phyloP scores from a whole-genome alignment of 2,113 vertebrate genomes.

The Meles meles region DNA sequence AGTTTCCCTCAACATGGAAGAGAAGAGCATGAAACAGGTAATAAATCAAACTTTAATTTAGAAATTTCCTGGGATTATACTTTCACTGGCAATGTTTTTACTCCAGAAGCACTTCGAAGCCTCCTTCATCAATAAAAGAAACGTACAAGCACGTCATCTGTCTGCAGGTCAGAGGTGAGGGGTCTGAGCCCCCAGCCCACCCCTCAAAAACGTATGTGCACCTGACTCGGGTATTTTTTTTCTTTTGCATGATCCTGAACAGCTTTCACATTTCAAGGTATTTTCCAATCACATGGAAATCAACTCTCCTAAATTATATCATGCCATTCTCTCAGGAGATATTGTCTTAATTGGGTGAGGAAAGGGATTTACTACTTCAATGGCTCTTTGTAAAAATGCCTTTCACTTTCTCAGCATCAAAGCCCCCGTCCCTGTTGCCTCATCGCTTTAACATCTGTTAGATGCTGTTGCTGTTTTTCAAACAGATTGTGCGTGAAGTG shows the following conservation, averaged over 20 bases:
- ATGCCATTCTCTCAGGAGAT: neutral
- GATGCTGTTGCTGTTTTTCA: neutral
- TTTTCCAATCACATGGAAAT: neutral
- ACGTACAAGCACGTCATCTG: neutral
- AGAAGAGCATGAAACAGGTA: neutral
- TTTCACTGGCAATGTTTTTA: neutral
- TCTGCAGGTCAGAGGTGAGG: rapidly evolving
- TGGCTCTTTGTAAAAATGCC: neutral
- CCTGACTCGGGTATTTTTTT: neutral
- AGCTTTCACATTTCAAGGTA: neutral
- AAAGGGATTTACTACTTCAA: neutral
- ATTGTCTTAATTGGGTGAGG: neutral
- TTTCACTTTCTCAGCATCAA: neutral
- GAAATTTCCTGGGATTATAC: neutral
- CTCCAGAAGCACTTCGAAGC: neutral
- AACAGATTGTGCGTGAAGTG: neutral
- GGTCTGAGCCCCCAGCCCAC: too few species aligned
- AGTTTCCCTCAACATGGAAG: neutral
- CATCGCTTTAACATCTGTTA: neutral
- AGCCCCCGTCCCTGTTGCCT: neutral
- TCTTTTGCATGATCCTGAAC: neutral
- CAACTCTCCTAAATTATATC: neutral
- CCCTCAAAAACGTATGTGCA: neutral
- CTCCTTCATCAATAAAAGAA: neutral
- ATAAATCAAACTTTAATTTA: slow-evolving; percentile 31